These are phyloP conservation scores for Drosophila borealis DNA, from an alignment of 2,888 invertebrate species.

Conservation along the genomic window DNA sequence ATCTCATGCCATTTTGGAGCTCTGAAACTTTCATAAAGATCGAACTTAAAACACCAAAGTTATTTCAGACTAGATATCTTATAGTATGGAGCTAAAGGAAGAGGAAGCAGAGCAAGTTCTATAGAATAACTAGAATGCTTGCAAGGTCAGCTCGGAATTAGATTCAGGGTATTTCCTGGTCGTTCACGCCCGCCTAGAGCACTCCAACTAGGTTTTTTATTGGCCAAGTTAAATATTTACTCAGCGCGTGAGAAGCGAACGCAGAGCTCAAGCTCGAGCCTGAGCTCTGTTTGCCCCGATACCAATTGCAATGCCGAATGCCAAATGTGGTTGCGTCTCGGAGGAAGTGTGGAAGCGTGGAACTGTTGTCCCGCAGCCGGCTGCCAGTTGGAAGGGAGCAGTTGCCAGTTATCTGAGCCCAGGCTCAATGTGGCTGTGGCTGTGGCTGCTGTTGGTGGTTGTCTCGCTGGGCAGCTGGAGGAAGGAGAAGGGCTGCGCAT, in stretches of 20 bases:
- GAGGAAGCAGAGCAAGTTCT: too few species aligned
- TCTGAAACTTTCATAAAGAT: too few species aligned
- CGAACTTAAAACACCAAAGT: too few species aligned
- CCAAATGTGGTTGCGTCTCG: neutral
- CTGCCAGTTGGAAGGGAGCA: neutral
- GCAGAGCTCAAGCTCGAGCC: constrained; percentile 7
- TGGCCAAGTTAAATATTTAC: constrained; percentile 63
- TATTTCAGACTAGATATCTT: too few species aligned
- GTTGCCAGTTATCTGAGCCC: constrained; percentile 29
- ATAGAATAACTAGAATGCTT: too few species aligned
- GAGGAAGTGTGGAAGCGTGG: constrained; percentile 22
- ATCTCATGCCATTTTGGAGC: too few species aligned
- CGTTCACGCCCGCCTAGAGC: constrained; percentile 2
- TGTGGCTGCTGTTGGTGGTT: constrained; percentile 29
- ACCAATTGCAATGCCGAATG: constrained; percentile 4
- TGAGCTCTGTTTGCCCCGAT: constrained; percentile 7
- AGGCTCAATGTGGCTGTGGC: constrained; percentile 14
- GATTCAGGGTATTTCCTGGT: neutral
- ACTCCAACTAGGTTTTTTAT: constrained; percentile 30
- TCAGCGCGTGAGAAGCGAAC: constrained; percentile 34
- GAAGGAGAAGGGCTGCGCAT: constrained; percentile 50
- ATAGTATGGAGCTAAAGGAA: too few species aligned
- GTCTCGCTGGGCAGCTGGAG: neutral
- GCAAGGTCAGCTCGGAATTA: too few species aligned
- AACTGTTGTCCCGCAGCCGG: constrained; percentile 2